phyloP scores from a whole-genome alignment of 2,888 invertebrate genomes.

The Diploptera punctata region DNA sequence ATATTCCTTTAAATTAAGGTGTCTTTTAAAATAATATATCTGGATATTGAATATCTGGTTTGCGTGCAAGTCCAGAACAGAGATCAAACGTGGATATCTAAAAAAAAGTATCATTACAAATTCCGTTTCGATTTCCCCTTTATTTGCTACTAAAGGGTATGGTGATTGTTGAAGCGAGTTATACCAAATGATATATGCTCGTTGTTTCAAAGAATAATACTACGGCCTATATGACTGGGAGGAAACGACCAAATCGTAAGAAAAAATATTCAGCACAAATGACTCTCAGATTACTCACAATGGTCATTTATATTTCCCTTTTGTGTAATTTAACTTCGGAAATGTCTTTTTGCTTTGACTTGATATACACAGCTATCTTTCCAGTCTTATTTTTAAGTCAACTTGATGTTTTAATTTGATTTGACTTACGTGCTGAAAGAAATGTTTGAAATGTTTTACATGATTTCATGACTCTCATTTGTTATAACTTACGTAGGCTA shows the following conservation, averaged over 20 bases:
- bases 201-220: background rate
- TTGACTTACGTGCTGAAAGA: too few species aligned
- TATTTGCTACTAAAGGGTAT: background rate
- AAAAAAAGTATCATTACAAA: constrained; percentile 17
- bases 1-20: constrained; percentile 5
- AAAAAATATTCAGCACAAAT: too few species aligned
- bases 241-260: background rate
- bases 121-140: constrained; percentile 9
- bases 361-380: too few species aligned
- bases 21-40: constrained; percentile 11
- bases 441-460: too few species aligned
- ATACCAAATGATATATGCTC: constrained; percentile 6
- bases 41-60: background rate
- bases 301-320: too few species aligned
- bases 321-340: too few species aligned
- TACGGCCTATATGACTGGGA: background rate
- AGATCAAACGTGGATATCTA: constrained; percentile 17
- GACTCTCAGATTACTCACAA: too few species aligned
- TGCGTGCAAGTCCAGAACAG: background rate
- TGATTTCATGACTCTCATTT: too few species aligned
- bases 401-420: too few species aligned
- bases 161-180: constrained; percentile 15
- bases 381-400: too few species aligned
- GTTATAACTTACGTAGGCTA: too few species aligned
- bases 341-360: too few species aligned